Evolutionary conservation across 2,888 invertebrate genomes (phyloP), one percentile per base, ranked within the genome.

Genomic region (Euplagia quadripunctaria): DNA sequence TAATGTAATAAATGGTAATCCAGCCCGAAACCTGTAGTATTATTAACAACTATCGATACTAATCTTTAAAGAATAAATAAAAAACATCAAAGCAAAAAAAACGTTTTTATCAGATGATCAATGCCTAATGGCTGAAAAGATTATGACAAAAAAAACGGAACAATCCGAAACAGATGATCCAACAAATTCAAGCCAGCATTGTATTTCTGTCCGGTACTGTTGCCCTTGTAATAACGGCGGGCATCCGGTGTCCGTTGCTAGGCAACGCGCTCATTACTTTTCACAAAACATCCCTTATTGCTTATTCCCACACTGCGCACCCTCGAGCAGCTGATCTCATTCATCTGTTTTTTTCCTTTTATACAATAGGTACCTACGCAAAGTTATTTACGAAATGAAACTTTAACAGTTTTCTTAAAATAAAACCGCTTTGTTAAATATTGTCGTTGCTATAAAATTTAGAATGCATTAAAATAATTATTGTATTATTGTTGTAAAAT

Each of bases 301-400:
- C 91, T 86, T 88, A 87, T 89, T 88, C 88, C 83, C 88, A 87
- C 84, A 87, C 76, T 80, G 66, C 76, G 80, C 82, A 90, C 90
- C 91, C 84, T 82, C 76, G 84, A 91, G 89, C 93, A 94, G 93
- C 93, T 94, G 94, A 93, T 94, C 92, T 86, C 89, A 90, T 91
- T 91, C 88, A 91, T 90, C 84, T 76, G 79, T 51, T 31, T 75
- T 51, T 76, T 79, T 78, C 76, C 64, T 73, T 76, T 71, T 58
- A n/a, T 61, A 61, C 14, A 66, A 68, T 46, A 31, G 31, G 43
- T 46, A 43, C 43, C 4, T 66, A 42, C 31, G 66, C 16, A 71
- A 64, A 61, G n/a, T 42, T 20, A 73, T 70, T 41, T 49, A 52
- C 71, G 41, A 68, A 20, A 65, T 68, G 43, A 61, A 66, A 72